phyloP scores from a whole-genome alignment of 2,888 invertebrate genomes.

The Belgica antarctica region DNA sequence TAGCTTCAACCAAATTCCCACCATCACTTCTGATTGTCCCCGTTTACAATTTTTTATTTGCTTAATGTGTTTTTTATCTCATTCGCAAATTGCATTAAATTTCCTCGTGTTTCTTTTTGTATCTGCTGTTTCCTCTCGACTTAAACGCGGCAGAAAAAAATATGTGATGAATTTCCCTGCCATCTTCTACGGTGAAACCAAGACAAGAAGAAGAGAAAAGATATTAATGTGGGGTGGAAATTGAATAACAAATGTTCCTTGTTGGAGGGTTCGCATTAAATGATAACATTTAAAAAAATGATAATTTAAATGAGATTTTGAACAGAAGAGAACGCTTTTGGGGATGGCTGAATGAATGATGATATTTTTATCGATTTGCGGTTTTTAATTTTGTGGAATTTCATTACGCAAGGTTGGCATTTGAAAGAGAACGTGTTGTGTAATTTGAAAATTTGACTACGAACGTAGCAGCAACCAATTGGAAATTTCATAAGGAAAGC shows the following conservation, averaged over 20 bases:
- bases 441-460: background rate
- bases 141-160: background rate
- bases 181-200: conserved; percentile 8
- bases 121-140: background rate
- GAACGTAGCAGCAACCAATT: background rate
- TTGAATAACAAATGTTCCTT: conserved; percentile 16
- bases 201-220: background rate
- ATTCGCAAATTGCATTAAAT: conserved; percentile 39
- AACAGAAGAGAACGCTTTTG: background rate
- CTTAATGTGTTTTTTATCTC: conserved; percentile 39
- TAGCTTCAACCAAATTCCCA: too few relatives aligned
- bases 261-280: background rate
- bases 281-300: conserved; percentile 14
- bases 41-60: conserved; percentile 40
- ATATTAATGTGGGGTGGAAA: conserved; percentile 30
- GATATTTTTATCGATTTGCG: conserved; percentile 1
- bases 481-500: background rate
- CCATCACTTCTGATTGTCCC: too few relatives aligned
- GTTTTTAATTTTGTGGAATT: background rate
- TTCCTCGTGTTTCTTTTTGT: conserved; percentile 8
- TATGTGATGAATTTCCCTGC: conserved; percentile 1
- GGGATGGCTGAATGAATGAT: conserved; percentile 11
- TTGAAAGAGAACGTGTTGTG: background rate
- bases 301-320: conserved; percentile 7
- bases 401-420: background rate